phyloP scores from a whole-genome alignment of 2,888 invertebrate genomes.

The Heteromyza rotundicornis region DNA sequence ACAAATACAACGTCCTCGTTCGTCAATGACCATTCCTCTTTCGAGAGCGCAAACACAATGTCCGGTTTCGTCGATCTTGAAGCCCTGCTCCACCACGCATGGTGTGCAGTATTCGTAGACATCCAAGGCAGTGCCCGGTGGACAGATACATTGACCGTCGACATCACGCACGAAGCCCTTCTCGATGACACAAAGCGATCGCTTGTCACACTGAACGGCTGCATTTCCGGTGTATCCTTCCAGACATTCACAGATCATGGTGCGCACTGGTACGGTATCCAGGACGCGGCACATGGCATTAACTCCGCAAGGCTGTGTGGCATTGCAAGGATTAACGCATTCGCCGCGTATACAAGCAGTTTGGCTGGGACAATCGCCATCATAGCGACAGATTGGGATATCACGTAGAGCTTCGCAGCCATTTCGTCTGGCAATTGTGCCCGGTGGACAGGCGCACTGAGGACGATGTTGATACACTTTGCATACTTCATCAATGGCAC shows the following conservation, averaged over 20 bases:
- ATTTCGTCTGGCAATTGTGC: slow-evolving; percentile 70
- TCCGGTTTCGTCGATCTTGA: slow-evolving; percentile 76
- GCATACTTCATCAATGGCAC: slow-evolving; percentile 77
- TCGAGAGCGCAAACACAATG: slow-evolving; percentile 83
- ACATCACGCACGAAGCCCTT: slow-evolving; percentile 71
- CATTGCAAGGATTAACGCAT: slow-evolving; percentile 83
- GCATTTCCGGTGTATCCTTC: slow-evolving; percentile 89
- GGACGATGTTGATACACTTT: slow-evolving; percentile 77
- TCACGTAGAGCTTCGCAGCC: slow-evolving; percentile 68
- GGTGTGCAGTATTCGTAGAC: slow-evolving; percentile 79
- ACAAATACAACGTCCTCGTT: slow-evolving; percentile 78
- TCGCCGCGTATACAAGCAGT: slow-evolving; percentile 81
- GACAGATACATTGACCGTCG: slow-evolving; percentile 75
- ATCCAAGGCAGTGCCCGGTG: slow-evolving; percentile 78
- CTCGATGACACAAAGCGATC: slow-evolving; percentile 72
- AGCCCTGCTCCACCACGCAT: slow-evolving; percentile 75
- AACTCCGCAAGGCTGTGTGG: slow-evolving; percentile 79
- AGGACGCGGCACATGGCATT: slow-evolving; percentile 81
- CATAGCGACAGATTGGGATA: slow-evolving; percentile 72
- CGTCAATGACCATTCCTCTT: slow-evolving; percentile 78
- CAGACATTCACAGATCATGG: slow-evolving; percentile 87
- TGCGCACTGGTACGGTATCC: slow-evolving; percentile 82
- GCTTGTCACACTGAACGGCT: slow-evolving; percentile 79
- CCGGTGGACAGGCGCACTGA: slow-evolving; percentile 83
- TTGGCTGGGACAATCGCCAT: slow-evolving; percentile 82